phyloP scores from a whole-genome alignment of 2,113 vertebrate species.

The Hippocampus zosterae region DNA sequence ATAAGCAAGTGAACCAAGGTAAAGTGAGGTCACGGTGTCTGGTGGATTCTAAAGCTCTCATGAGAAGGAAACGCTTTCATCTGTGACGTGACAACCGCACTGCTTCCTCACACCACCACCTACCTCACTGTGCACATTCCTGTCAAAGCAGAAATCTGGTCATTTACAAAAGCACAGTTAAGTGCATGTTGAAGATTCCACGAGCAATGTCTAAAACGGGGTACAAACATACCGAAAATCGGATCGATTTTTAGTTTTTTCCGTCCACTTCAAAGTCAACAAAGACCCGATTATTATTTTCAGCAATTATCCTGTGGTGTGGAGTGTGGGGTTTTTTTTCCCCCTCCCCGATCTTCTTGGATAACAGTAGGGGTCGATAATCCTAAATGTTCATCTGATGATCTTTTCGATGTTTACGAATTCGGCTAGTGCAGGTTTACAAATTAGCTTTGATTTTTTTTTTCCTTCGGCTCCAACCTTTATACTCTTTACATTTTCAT shows the following conservation, averaged over 20 bases:
- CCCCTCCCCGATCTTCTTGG: background rate
- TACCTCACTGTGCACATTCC: conserved; percentile 4
- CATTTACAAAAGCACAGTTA: conserved; percentile 4
- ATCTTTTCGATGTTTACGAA: background rate
- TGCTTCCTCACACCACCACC: conserved; percentile 52
- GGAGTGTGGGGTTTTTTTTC: background rate
- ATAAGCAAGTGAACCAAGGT: background rate
- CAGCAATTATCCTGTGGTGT: background rate
- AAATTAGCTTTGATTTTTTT: background rate
- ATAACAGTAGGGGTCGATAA: background rate
- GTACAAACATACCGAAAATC: background rate
- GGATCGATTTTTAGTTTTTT: background rate
- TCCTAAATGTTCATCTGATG: background rate
- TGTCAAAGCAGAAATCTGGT: conserved; percentile 2
- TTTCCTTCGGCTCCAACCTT: background rate
- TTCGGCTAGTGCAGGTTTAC: background rate
- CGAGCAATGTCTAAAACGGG: background rate
- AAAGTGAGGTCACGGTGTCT: conserved; percentile 16
- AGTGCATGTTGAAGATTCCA: background rate
- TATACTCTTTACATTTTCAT: background rate
- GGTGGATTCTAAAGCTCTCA: conserved; percentile 7
- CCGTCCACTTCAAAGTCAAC: background rate
- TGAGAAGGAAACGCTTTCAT: conserved; percentile 54
- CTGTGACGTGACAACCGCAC: conserved; percentile 42
- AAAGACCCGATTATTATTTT: background rate